These are phyloP conservation scores for Clunio marinus DNA, from an alignment of 2,888 invertebrate species.

Conservation along the genomic window DNA sequence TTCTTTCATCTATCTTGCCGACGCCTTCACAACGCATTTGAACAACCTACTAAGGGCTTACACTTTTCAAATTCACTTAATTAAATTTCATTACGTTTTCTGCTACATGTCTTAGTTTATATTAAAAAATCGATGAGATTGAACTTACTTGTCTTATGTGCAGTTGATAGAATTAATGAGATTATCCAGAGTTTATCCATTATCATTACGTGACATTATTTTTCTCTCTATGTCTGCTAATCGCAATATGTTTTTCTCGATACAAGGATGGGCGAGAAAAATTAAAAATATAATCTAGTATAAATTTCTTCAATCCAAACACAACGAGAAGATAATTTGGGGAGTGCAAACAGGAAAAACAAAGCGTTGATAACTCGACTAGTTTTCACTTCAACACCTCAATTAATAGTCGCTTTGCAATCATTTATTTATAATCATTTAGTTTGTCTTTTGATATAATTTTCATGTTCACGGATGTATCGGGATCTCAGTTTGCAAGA, in stretches of 20 bases:
- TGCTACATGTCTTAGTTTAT: too few species aligned
- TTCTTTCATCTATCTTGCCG: too few species aligned
- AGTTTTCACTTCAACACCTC: background rate
- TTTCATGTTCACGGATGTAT: constrained; percentile 8
- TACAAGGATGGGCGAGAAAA: too few species aligned
- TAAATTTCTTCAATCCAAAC: too few species aligned
- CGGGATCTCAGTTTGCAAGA: too few species aligned
- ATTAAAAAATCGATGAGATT: background rate
- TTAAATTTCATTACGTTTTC: constrained; percentile 19
- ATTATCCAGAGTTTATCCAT: constrained; percentile 39
- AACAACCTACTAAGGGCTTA: too few species aligned
- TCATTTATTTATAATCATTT: constrained; percentile 16
- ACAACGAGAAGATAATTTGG: constrained; percentile 4
- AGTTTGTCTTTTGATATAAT: background rate
- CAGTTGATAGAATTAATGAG: constrained; percentile 38
- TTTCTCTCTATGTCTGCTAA: background rate
- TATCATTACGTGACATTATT: constrained; percentile 39
- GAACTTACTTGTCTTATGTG: constrained; percentile 38
- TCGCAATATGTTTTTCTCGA: background rate
- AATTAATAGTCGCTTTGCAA: background rate
- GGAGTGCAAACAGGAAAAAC: too few species aligned
- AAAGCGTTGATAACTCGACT: too few species aligned
- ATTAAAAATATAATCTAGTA: too few species aligned
- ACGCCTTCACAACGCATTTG: background rate
- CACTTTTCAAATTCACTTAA: constrained; percentile 5